Percentiles rank a stretch among this genome's conserved stretches.
Conservation (phyloP, 64 coral and sea anemone species). For the Pocillopora verrucosa region DNA sequence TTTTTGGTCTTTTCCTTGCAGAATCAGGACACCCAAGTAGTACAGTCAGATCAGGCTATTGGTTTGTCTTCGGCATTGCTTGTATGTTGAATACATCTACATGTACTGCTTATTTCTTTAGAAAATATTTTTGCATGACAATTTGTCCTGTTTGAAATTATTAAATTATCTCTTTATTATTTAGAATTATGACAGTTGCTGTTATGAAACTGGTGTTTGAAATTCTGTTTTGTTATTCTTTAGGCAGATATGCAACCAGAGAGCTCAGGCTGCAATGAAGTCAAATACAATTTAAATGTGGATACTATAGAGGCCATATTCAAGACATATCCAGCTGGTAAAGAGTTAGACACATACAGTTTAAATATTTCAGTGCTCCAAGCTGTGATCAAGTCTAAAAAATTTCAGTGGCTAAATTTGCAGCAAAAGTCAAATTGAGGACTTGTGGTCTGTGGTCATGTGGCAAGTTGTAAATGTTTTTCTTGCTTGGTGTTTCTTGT, state of each 20-base stretch:
- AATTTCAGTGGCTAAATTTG: too few species aligned
- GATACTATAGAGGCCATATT: constrained; percentile 99
- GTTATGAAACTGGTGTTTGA: too few species aligned
- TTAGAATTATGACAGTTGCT: too few species aligned
- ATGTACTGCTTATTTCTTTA: too few species aligned
- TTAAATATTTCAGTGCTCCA: neutral
- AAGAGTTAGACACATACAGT: neutral
- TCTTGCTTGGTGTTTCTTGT: too few species aligned
- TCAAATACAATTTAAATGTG: constrained; percentile 96
- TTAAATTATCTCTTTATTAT: neutral
- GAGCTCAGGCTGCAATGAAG: constrained; percentile 96
- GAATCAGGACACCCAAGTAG: constrained; percentile 32
- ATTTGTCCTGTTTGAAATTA: neutral
- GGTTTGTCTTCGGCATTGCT: constrained; percentile 50
- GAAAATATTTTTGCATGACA: neutral
- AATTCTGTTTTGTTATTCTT: neutral
- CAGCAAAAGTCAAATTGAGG: too few species aligned
- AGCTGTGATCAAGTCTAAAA: too few species aligned
- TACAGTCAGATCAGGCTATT: constrained; percentile 18
- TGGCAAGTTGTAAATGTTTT: too few species aligned
- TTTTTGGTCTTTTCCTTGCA: neutral
- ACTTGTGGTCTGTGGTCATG: too few species aligned
- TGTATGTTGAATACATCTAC: neutral
- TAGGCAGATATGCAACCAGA: constrained; percentile 91
- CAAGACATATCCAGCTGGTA: constrained; percentile 98